Evolutionary conservation across 37 sponge, comb jelly and placozoan genomes (phyloP), one percentile per base, ranked within the genome.

Genomic region (Cladorhizidae sp.): DNA sequence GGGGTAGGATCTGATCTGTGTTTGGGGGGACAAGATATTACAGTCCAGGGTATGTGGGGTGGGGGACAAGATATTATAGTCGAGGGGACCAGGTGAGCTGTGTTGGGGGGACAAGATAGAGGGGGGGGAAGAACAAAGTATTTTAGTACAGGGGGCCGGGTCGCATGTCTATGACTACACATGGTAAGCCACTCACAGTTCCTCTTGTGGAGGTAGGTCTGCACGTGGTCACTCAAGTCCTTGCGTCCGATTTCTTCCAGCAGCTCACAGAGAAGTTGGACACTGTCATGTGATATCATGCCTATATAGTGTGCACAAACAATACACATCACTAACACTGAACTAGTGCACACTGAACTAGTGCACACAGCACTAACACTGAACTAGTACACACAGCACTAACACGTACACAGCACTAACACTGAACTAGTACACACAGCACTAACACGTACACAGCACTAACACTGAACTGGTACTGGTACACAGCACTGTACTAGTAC

Each of bases 241-340:
- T 67, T 74, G 0, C 87, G 54, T 1, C 80, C 87, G 39, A 86
- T 72, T 36, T 62, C 55, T 64, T 79, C 80, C 39, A 86, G 67
- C 26, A 79, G 43, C 50, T 79, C 80, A 64, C 75, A 73, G 2
- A 86, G 59, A n/a, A 79, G 65, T 18, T 57, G 72, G 35, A 67
- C 8, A 1, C 64, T 52, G 23, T 79, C 87, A 26, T 70, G 40
- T 21, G n/a, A 45, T 33, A 86, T 80, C 17, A 73, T 2, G 23
- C 42, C 87, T 86, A 38, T 36, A 36, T n/a, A 58, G 38, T 11
- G 42, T 20, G n/a, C 9, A 73, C 35, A 40, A 40, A 50, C 6
- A 51, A 26, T n/a, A 57, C 41, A 17, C 17, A 61, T n/a, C 25
- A 61, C 11, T 15, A 52, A 18, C 54, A 52, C 15, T 15, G 15